Base-by-base conservation (phyloP, 2,113 vertebrate genomes). In the Otolemur garnettii region DNA sequence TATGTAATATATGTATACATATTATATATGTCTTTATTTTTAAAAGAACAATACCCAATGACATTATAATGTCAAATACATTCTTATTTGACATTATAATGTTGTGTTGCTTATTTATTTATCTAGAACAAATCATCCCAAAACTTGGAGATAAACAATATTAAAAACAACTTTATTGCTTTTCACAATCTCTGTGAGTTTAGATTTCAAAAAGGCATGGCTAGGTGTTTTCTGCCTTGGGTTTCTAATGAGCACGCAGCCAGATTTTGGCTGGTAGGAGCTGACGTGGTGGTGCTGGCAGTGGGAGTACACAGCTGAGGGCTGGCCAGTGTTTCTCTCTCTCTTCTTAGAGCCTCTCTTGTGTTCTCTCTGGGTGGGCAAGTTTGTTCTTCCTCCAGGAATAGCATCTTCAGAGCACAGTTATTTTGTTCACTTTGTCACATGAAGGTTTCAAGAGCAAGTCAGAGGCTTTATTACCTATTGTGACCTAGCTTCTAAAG, bases 251-350 rank as follows among this genome's bases (percentile, higher is more conserved):
- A 12, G 22, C 0, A 11, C 45, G 28, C 30, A 50, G 28, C 38
- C 33, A 28, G 2, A n/a, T 24, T 8, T 22, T 35, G 7, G 19
- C 8, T 24, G 14, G 1, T 30, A 81, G 60, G 45, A 55, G 3
- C n/a, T 50, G 11, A 55, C 15, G 10, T 9, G 2, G 24, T 17
- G 57, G 38, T 24, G 5, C 55, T 7, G 7, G 22, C 3, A 42
- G 7, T 50, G 45, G 5, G n/a, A 60, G 4, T 24, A 35, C 26
- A 42, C 35, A 57, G 9, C 55, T 50, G 45, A 21, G 26, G 38
- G 5, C n/a, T 12, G 42, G 30, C 2, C 26, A 33, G 15, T 50
- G 0, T 7, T 5, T 24, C 10, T 10, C 7, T 7, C 13, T 35
- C 45, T 79, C 45, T 55, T 21, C 45, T 55, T 53, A 10, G 5